phyloP scores from a whole-genome alignment of 2,113 vertebrate species.

The Mirza zaza region DNA sequence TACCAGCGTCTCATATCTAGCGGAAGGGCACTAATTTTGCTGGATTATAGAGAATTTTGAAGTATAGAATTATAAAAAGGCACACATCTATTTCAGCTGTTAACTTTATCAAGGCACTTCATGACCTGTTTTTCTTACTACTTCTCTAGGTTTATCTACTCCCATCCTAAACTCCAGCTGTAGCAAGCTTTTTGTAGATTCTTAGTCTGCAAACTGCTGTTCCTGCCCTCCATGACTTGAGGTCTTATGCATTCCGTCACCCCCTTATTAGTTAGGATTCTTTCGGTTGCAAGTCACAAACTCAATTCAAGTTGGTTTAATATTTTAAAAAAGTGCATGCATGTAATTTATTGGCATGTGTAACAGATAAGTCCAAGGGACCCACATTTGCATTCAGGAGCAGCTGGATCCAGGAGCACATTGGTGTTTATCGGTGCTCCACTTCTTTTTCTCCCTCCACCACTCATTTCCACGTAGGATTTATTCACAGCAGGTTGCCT shows the following conservation, averaged over 20 bases:
- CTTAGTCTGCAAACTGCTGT: background rate
- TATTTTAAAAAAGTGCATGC: background rate
- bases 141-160: background rate
- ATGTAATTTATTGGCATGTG: background rate
- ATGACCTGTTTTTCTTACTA: background rate
- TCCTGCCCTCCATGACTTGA: background rate
- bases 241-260: background rate
- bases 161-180: background rate
- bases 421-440: accelerated
- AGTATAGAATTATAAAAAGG: background rate
- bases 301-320: background rate
- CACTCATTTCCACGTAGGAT: background rate
- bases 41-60: background rate
- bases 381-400: background rate
- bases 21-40: background rate
- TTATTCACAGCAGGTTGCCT: background rate
- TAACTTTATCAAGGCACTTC: background rate
- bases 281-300: background rate
- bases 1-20: background rate
- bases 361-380: background rate
- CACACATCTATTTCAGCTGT: background rate
- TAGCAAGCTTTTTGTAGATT: background rate
- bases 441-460: background rate
- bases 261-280: background rate
- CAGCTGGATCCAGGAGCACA: background rate